These are phyloP conservation scores for Vulpes vulpes DNA, from an alignment of 2,113 vertebrate genomes.

Conservation along the genomic window DNA sequence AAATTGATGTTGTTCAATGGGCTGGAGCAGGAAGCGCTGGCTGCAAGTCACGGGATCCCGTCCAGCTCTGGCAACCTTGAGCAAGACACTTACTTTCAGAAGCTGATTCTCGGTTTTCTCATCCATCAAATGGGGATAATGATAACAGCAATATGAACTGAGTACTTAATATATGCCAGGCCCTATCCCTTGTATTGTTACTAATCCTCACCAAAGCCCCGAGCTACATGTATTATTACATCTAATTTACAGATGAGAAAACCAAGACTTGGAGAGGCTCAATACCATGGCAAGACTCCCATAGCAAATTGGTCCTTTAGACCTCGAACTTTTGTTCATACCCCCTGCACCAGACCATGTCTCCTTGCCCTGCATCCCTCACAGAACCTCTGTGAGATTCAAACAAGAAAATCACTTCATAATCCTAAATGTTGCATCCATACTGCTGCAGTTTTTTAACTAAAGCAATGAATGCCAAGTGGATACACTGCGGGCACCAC, in stretches of 20 bases:
- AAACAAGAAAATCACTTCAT: not conserved
- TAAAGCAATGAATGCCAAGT: not conserved
- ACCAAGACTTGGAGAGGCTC: not conserved
- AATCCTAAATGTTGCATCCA: not conserved
- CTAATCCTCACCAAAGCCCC: not conserved
- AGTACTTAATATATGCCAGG: not conserved
- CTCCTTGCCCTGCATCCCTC: too few species aligned
- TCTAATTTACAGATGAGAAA: not conserved
- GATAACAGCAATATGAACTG: not conserved
- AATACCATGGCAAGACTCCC: not conserved
- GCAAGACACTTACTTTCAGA: not conserved
- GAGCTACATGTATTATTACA: not conserved
- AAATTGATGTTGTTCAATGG: fast-evolving
- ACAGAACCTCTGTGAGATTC: not conserved
- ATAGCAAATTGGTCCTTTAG: not conserved
- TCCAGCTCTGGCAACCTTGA: not conserved
- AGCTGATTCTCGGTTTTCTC: not conserved
- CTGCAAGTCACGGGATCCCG: not conserved
- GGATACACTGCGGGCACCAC: not conserved
- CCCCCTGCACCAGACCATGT: not conserved
- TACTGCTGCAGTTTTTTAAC: not conserved
- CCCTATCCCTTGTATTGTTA: not conserved
- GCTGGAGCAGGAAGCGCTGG: not conserved
- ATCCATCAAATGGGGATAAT: not conserved
- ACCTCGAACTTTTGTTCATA: not conserved